Evolutionary conservation across 2,113 vertebrate species (phyloP).

Genomic region (Raphicerus campestris): DNA sequence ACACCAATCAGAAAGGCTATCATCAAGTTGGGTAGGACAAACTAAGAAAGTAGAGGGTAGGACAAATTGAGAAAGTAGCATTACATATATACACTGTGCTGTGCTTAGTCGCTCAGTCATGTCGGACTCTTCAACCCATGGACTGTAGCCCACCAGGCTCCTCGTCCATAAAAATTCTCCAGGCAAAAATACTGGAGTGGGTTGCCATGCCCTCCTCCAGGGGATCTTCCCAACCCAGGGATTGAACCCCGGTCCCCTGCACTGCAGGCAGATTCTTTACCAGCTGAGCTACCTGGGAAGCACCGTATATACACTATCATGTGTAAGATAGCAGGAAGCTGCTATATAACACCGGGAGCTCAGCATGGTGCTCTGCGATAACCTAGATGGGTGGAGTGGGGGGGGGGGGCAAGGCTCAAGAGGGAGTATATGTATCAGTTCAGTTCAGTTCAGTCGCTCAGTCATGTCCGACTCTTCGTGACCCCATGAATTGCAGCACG

Average conservation of each 20-base stretch:
- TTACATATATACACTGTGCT: neutral
- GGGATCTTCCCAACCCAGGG: neutral
- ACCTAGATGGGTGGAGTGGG: neutral
- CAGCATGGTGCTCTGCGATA: neutral
- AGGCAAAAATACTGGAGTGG: neutral
- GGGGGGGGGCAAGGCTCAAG: neutral
- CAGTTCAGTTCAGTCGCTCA: too few relatives aligned
- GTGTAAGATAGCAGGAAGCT: neutral
- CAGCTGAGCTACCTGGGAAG: neutral
- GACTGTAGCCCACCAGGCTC: neutral
- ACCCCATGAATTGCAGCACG: too few relatives aligned
- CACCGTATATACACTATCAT: neutral
- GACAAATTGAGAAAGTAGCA: neutral
- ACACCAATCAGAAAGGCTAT: neutral
- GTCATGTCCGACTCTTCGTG: too few relatives aligned
- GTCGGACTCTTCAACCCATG: neutral
- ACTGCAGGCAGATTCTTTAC: neutral
- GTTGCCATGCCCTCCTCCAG: neutral
- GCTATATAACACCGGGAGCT: neutral
- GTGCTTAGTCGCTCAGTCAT: neutral
- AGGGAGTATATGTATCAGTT: neutral
- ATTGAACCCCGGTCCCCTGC: neutral
- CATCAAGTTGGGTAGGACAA: neutral
- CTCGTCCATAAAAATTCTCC: neutral
- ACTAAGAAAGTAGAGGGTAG: neutral